Conservation (phyloP, 1,140 invertebrate genomes). For the Trichoplusia ni region DNA sequence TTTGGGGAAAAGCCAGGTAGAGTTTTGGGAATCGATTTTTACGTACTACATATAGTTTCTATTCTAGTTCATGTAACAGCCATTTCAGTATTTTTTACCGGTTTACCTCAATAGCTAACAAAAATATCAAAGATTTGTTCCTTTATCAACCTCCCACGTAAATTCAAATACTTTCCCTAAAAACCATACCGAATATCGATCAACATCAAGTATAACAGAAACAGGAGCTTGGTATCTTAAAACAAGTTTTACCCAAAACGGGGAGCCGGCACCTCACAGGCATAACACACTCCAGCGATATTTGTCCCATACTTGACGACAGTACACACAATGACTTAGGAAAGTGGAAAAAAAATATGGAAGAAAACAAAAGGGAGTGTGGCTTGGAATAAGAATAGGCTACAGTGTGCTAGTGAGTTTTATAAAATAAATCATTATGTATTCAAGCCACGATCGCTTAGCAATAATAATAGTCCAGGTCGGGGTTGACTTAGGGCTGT, state of each 20-base stretch:
- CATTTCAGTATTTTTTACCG: no score
- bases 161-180: no score
- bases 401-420: constrained; percentile 31
- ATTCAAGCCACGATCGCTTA: constrained; percentile 54
- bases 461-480: constrained; percentile 19
- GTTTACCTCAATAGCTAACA: no score
- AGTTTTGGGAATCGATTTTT: no score
- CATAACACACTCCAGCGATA: constrained; percentile 64
- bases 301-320: constrained; percentile 74
- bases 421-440: constrained; percentile 59
- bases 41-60: no score
- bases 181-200: no score
- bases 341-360: constrained; percentile 56
- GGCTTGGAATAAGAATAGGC: constrained; percentile 23
- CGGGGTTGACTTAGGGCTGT: constrained; percentile 15
- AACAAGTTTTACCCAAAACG: constrained; percentile 39
- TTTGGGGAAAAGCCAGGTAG: no score
- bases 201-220: no score
- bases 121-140: no score
- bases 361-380: constrained; percentile 66
- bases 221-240: constrained; percentile 3
- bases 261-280: constrained; percentile 55
- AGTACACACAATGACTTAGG: constrained; percentile 61
- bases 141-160: no score
- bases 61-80: no score